Evolutionary conservation across 1,140 invertebrate species (phyloP), one percentile per base, ranked within the genome.

Genomic region (Armadillidium nasatum): DNA sequence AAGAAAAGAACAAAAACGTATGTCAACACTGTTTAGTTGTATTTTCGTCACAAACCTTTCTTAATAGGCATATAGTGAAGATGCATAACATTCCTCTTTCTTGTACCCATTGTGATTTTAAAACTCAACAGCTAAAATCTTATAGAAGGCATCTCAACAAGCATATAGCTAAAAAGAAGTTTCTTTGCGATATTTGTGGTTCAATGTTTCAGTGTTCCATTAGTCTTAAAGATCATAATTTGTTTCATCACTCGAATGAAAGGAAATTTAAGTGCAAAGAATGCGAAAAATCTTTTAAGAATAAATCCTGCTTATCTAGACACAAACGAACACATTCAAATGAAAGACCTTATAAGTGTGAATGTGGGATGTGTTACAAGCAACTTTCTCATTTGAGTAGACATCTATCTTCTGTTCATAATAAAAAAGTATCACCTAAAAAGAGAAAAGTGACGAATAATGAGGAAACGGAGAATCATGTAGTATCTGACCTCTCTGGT

Each of bases 111-210:
- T 79, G 78, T 73, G 78, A 79, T 50, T 79, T 76, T 43, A 79
- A 74, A 33, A 78, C 76, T 22, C 74, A 78, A 44, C 73, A 73
- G n/a, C 60, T 72, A 54, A 54, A 78, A 10, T 44, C 73, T 33
- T 54, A 74, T 2, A 78, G 74, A 45, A 74, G 73, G 44, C 76
- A 78, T 44, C 74, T 78, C 67, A 69, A 78, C 46, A 69, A 72
- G 1, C 76, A 78, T 13, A 22, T 67, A 22, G 73, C 66, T 9
- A 78, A 60, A 50, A 70, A 73, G 19, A 78, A 75, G 46, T 78
- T 72, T 76, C 80, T 85, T 44, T 86, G 85, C 80, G 85, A 86
- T 73, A 73, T 85, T 4, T 85, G 85, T 79, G 85, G 84, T 4
- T 78, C 82, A 60, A 82, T 84, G 67, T 86, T 86, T 78, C 84